A percentile compares a stretch with the other conserved stretches of the same genome.
phyloP scores from a whole-genome alignment of 2,113 vertebrate species.

The Poecilia latipinna region DNA sequence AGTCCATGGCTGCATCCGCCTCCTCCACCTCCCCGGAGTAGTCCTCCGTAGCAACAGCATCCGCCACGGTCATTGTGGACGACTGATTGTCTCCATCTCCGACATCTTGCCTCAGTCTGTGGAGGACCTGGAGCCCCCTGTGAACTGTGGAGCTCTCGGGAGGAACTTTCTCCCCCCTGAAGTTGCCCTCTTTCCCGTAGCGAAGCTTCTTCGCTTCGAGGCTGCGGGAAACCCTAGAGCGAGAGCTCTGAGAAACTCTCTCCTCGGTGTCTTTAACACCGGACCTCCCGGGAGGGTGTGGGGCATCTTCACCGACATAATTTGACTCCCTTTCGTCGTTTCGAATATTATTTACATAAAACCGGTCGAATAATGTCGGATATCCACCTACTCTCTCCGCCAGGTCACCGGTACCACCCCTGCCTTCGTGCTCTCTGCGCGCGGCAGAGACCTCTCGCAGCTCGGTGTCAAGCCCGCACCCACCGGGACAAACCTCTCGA shows the following conservation, averaged over 20 bases:
- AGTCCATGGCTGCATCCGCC: slow-evolving; percentile 25
- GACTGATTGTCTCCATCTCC: slow-evolving; percentile 24
- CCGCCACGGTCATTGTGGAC: slow-evolving; percentile 26
- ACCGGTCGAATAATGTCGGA: neutral
- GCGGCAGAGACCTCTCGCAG: slow-evolving; percentile 19
- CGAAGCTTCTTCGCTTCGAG: slow-evolving; percentile 19
- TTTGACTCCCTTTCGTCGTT: neutral
- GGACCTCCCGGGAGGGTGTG: neutral
- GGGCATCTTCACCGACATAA: neutral
- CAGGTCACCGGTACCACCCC: slow-evolving; percentile 9
- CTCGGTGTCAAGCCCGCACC: slow-evolving; percentile 54
- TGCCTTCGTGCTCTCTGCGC: slow-evolving; percentile 23
- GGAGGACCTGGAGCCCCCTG: slow-evolving; percentile 13
- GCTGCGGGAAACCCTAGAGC: slow-evolving; percentile 63
- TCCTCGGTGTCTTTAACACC: neutral
- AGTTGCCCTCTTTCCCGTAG: slow-evolving; percentile 40
- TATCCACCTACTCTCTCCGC: neutral
- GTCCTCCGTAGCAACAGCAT: slow-evolving; percentile 43
- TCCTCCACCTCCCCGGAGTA: slow-evolving; percentile 72
- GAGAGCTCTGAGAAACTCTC: slow-evolving; percentile 7
- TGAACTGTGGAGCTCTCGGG: slow-evolving; percentile 25
- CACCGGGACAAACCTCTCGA: slow-evolving; percentile 57
- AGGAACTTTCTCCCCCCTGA: slow-evolving; percentile 48
- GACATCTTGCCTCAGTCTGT: slow-evolving; percentile 6
- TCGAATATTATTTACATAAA: neutral